phyloP scores from a whole-genome alignment of 2,888 invertebrate species.

The Didymodactylos carnosus region DNA sequence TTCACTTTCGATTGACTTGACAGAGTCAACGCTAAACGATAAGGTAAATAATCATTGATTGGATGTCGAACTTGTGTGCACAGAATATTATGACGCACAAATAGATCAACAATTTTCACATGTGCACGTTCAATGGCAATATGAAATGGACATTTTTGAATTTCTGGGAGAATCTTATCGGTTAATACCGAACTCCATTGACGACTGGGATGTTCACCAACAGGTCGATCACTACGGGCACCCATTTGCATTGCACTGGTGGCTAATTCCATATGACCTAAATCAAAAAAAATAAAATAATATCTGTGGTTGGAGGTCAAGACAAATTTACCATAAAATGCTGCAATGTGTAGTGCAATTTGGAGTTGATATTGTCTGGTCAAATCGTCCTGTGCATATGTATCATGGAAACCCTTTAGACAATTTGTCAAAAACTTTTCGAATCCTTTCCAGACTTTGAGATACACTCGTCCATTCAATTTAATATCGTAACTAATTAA shows the following conservation, averaged over 20 bases:
- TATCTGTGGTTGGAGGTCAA: background rate
- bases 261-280: slow-evolving; percentile 7
- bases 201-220: slow-evolving; percentile 10
- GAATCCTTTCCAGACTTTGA: slow-evolving; percentile 33
- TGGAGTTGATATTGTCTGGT: slow-evolving; percentile 7
- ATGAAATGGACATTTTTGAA: slow-evolving; percentile 9
- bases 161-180: background rate
- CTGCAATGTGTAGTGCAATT: slow-evolving; percentile 3
- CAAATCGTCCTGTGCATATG: slow-evolving; percentile 1
- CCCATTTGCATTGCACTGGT: background rate
- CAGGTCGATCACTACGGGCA: background rate
- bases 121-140: slow-evolving; percentile 6
- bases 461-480: background rate
- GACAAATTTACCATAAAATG: background rate
- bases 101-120: slow-evolving; percentile 1
- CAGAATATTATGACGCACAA: background rate
- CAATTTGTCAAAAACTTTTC: slow-evolving; percentile 27
- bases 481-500: slow-evolving; percentile 26
- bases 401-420: slow-evolving; percentile 17
- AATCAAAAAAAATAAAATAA: background rate
- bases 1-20: background rate
- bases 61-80: background rate
- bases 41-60: background rate
- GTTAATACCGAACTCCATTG: slow-evolving; percentile 2
- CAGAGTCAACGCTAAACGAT: background rate